Evolutionary conservation across 2,888 invertebrate genomes (phyloP), one percentile per base, ranked within the genome.

Genomic region (Sinelater perroti): DNA sequence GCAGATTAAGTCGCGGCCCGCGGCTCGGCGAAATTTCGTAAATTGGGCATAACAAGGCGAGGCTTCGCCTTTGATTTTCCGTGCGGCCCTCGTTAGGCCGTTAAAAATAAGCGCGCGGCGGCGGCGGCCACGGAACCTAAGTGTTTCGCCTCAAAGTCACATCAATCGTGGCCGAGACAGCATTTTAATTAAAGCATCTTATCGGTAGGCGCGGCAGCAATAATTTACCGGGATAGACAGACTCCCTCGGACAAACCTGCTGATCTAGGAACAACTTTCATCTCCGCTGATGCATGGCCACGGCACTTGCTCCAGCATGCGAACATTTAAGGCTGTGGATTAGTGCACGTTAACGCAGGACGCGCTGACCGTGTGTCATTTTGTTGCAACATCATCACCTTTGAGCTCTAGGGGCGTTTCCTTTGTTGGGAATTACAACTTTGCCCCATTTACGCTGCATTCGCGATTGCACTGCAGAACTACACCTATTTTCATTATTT

Each of bases 141-240:
- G 53, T 49, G 49, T 49, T 55, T 55, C 56, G 56, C 60, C 68
- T 68, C 67, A 67, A 67, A 70, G 67, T 67, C 66, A 68, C 78
- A 79, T 79, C 79, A 79, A 79, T 79, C 79, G 68, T 76, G 70
- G 65, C 59, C 69, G 71, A 74, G 79, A 79, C 78, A 78, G 78
- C 76, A 78, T 79, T 79, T 79, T 79, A 79, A 79, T 79, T 79
- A 79, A 79, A 79, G 74, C 77, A 74, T 75, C 78, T 79, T 79
- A 79, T 79, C 79, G 78, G 78, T 75, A 75, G 77, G 78, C 76
- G 78, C 78, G 78, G 76, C 74, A 70, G 76, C 76, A 71, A 75
- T 79, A 78, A 73, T 72, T 79, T 78, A 79, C 75, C 62, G 64
- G 70, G 72, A 75, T 73, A 72, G 76, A 76, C 75, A 73, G 75